Evolutionary conservation across 2,888 invertebrate species (phyloP), one percentile per base, ranked within the genome.

Genomic region (Scaptomyza cyrtandrae): DNA sequence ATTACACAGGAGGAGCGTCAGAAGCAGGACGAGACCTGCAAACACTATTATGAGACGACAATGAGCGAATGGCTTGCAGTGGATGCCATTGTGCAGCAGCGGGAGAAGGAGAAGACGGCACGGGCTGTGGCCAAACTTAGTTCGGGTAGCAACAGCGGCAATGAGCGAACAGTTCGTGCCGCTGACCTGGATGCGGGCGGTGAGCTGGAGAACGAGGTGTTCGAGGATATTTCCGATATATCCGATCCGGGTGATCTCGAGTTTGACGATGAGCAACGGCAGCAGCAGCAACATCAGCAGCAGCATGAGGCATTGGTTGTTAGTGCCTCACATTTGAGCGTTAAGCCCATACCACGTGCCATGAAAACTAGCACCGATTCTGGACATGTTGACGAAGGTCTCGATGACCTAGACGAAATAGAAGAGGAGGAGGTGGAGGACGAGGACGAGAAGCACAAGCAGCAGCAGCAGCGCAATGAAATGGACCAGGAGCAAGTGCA

Each of bases 11-110:
- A 94, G 68, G 95, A 96, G 75, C 93, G 96, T 11, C 90, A 91
- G 6, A 95, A 95, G 73, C 94, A 95, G 69, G 95, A 96, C 80
- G 93, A 93, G 66, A 93, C 94, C 44, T 95, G 95, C 44, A 94
- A 95, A 65, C 95, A 96, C 45, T 94, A 95, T 66, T 98, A 97
- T 85, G 98, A 98, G 91, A 96, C 96, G 6, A 96, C 96, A 0
- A 97, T 98, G 96, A 97, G 98, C 0, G 98, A 98, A 91, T 98
- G 98, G 98, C 91, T 98, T 66, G 97, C 98, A 0, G 97, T 98
- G 0, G 98, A 99, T 90, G 98, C 98, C 0, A 98, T 98, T 71
- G 97, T 98, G 0, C 93, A 95, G 52, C 96, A 97, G 89, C 92
- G 95, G 7, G 97, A 98, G 84, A 95, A 95, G 69, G 97, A 97